A percentile compares a stretch with the other conserved stretches of the same genome.
Conservation (phyloP, 1,140 invertebrate species). For the Drosophila murphyi region DNA sequence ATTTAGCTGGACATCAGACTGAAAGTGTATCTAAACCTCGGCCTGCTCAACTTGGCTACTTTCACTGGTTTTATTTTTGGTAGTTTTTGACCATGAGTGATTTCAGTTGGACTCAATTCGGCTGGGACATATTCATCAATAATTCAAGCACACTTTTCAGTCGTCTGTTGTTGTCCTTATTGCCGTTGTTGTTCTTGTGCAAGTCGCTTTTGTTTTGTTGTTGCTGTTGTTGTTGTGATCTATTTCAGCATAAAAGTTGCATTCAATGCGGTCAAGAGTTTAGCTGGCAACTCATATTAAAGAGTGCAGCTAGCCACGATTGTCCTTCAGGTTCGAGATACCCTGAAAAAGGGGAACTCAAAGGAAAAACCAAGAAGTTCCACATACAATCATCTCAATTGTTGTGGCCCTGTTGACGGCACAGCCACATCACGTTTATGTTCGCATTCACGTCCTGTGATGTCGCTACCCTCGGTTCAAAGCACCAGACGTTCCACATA, state of each 20-base stretch:
- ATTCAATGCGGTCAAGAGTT: conserved; percentile 38
- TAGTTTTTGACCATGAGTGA: conserved; percentile 58
- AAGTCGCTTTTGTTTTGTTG: not conserved
- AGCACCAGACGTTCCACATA: conserved; percentile 54
- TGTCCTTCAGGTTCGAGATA: not conserved
- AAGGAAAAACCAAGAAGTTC: conserved; percentile 13
- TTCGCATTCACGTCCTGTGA: conserved; percentile 17
- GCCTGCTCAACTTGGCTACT: not conserved
- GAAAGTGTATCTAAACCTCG: not conserved
- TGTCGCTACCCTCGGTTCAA: conserved; percentile 52
- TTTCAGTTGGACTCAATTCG: conserved; percentile 72
- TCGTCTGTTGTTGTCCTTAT: not conserved
- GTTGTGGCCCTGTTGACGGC: conserved; percentile 44
- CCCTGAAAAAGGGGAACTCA: not conserved
- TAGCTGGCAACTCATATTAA: conserved; percentile 11
- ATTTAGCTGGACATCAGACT: too few relatives aligned
- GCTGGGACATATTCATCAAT: conserved; percentile 76
- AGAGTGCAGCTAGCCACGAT: conserved; percentile 20
- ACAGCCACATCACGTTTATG: conserved; percentile 20
- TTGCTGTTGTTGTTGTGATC: conserved; percentile 13
- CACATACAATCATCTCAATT: conserved; percentile 47
- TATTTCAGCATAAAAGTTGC: conserved; percentile 56
- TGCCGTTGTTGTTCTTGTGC: conserved; percentile 12
- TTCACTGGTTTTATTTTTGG: not conserved
- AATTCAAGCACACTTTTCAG: conserved; percentile 70